Percentiles rank a stretch among this genome's conserved stretches.
Evolutionary conservation across 2,888 invertebrate genomes (phyloP).

Genomic region (Morinoia aosen): DNA sequence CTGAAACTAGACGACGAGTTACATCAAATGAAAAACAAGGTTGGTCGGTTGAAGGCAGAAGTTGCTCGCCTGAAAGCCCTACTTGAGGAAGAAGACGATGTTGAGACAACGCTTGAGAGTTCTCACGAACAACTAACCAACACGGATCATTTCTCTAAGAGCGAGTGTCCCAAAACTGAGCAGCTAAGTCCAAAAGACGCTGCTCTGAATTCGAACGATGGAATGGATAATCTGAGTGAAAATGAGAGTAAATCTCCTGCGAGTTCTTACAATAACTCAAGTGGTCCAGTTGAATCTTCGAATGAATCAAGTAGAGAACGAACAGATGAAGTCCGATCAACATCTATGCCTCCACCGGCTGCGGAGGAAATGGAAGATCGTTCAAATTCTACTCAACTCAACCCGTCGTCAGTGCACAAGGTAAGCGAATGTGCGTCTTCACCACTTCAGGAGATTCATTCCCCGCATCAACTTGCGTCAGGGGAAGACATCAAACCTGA

Average conservation of each 20-base stretch:
- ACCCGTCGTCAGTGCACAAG: no score
- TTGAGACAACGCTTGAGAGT: not conserved
- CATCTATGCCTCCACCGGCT: not conserved
- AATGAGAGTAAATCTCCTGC: not conserved
- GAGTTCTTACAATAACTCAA: not conserved
- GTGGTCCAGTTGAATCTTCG: not conserved
- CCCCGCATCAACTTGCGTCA: no score
- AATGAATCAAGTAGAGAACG: not conserved
- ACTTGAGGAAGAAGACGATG: no score
- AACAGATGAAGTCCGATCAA: not conserved
- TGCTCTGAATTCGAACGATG: not conserved
- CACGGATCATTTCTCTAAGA: not conserved
- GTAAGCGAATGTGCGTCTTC: no score
- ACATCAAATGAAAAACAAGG: no score
- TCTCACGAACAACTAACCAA: not conserved
- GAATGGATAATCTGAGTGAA: not conserved
- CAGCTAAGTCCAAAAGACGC: not conserved
- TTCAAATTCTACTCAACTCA: no score
- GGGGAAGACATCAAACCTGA: no score
- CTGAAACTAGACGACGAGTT: no score
- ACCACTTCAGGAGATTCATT: no score
- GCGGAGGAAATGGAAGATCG: not conserved
- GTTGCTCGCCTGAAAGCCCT: no score
- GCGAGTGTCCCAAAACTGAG: not conserved
- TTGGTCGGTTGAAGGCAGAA: no score